phyloP scores from a whole-genome alignment of 2,888 invertebrate genomes.

The Chaetoderma sp. region DNA sequence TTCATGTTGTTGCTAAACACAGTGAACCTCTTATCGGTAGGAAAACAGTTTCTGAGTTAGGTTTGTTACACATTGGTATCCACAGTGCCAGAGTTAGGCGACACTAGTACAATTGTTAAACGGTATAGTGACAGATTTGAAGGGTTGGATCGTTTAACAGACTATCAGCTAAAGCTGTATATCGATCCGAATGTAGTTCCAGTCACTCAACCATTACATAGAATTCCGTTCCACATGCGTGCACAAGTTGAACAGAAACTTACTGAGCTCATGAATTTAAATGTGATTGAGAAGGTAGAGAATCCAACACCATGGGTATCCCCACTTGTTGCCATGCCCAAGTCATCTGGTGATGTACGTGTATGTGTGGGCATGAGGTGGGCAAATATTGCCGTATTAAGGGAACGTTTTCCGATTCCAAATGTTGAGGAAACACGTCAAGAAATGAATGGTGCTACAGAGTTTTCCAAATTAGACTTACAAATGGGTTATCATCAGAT shows the following conservation, averaged over 20 bases:
- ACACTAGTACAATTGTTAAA: no score
- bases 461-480: not conserved
- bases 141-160: not conserved
- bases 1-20: no score
- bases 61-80: not conserved
- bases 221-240: not conserved
- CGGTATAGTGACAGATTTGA: not conserved
- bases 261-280: not conserved
- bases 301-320: not conserved
- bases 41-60: not conserved
- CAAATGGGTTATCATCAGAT: slow-evolving; percentile 15
- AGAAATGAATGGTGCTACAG: not conserved
- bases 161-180: not conserved
- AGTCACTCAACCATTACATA: not conserved
- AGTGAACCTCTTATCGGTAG: not conserved
- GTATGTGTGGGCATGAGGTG: not conserved
- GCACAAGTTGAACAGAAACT: not conserved
- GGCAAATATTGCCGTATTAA: not conserved
- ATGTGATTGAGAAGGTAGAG: not conserved
- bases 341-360: not conserved
- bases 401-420: not conserved
- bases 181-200: not conserved
- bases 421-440: not conserved
- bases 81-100: no score
- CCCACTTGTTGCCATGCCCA: not conserved